A percentile compares a stretch with the other conserved stretches of the same genome.
Conservation (phyloP, 37 sponge, comb jelly and placozoan genomes). For the Theonella swinhoei region DNA sequence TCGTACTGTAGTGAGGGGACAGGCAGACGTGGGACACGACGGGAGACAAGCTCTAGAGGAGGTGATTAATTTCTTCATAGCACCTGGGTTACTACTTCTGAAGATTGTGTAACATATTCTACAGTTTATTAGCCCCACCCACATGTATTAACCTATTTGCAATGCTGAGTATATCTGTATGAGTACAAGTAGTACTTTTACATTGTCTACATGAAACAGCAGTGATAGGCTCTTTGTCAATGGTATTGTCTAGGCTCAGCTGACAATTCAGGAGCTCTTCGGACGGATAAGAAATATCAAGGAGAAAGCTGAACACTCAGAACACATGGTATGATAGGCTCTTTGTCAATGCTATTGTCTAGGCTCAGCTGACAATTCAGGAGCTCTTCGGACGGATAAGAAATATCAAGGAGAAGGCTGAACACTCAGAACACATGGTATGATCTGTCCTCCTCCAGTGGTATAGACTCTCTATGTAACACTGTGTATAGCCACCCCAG, state of each 20-base stretch:
- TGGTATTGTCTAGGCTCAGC: conserved; percentile 59
- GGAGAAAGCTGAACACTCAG: conserved; percentile 94
- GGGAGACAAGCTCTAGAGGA: conserved; percentile 81
- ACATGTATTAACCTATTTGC: not conserved
- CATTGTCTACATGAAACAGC: not conserved
- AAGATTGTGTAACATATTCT: no score
- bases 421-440: conserved; percentile 84
- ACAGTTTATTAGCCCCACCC: no score
- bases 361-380: conserved; percentile 89
- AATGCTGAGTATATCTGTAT: not conserved
- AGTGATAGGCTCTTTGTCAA: not conserved
- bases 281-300: conserved; percentile 91
- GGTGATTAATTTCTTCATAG: no score
- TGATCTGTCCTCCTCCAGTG: no score
- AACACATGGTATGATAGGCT: conserved; percentile 49
- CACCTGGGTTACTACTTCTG: no score
- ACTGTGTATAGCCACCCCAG: no score
- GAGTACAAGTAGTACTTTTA: not conserved
- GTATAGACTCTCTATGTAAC: no score
- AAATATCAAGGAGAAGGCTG: conserved; percentile 96
- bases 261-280: conserved; percentile 92
- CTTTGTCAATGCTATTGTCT: not conserved
- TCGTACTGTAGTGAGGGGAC: conserved; percentile 75
- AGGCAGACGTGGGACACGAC: conserved; percentile 88
- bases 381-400: conserved; percentile 90